These are phyloP conservation scores for Hemicrepidius hirtus DNA, from an alignment of 2,888 invertebrate genomes.

Conservation along the genomic window DNA sequence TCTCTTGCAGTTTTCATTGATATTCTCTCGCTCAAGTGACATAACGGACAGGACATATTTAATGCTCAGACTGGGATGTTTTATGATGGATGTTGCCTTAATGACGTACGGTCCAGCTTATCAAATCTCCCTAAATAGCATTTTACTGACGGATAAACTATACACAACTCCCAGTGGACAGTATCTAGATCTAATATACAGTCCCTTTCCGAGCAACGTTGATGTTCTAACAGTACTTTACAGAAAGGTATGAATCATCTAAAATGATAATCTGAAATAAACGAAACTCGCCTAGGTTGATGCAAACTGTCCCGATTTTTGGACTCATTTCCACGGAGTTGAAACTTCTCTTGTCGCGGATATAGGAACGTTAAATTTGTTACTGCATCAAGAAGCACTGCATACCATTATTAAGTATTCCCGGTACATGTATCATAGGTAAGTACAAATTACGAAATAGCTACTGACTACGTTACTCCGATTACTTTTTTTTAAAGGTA, in stretches of 20 bases:
- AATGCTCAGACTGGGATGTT: conserved; percentile 80
- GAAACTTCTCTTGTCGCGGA: conserved; percentile 86
- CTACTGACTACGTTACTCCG: no score
- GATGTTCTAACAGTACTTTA: conserved; percentile 85
- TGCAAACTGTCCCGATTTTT: conserved; percentile 88
- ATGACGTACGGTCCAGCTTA: conserved; percentile 87
- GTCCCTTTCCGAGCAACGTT: conserved; percentile 73
- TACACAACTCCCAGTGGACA: conserved; percentile 85
- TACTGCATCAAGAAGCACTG: conserved; percentile 84
- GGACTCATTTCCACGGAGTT: conserved; percentile 85
- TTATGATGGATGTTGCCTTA: conserved; percentile 83
- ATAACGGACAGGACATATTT: conserved; percentile 83
- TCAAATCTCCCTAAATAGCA: conserved; percentile 80
- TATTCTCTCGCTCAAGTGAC: conserved; percentile 79
- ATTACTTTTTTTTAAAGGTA: background rate
- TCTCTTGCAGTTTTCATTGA: conserved; percentile 76
- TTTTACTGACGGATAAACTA: conserved; percentile 84
- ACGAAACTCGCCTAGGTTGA: conserved; percentile 76
- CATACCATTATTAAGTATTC: conserved; percentile 82
- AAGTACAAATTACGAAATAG: conserved; percentile 65
- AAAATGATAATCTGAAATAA: background rate
- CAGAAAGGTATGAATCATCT: conserved; percentile 77
- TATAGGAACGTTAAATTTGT: conserved; percentile 77
- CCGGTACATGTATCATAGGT: conserved; percentile 79
- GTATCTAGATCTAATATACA: conserved; percentile 84